phyloP scores from a whole-genome alignment of 2,888 invertebrate genomes.

The Polyommatus icarus region DNA sequence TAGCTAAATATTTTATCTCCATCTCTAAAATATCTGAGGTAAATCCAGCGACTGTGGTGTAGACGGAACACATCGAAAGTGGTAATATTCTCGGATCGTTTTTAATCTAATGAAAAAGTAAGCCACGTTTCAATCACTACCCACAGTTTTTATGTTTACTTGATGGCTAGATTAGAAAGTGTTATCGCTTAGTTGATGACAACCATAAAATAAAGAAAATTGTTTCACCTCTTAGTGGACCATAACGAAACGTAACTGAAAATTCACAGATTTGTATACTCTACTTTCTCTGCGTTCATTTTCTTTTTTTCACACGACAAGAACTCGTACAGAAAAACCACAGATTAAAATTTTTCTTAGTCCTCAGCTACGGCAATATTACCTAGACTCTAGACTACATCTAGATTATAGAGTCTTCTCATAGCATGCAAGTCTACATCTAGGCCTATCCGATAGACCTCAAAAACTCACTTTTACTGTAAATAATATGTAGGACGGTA shows the following conservation, averaged over 20 bases:
- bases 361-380: background rate
- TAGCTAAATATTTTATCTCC: background rate
- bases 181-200: background rate
- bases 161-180: conserved; percentile 14
- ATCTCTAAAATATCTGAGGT: background rate
- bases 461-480: background rate
- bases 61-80: background rate
- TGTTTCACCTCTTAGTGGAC: background rate
- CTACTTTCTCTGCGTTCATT: background rate
- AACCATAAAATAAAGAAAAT: conserved; percentile 15
- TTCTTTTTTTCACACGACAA: background rate
- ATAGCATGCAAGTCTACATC: too few relatives aligned
- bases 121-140: background rate
- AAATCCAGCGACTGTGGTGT: background rate
- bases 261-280: background rate
- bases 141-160: conserved; percentile 7
- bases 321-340: background rate
- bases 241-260: conserved; percentile 16
- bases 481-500: background rate
- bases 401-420: too few relatives aligned
- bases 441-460: too few relatives aligned
- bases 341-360: background rate
- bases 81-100: background rate
- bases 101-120: background rate
- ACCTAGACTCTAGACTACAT: too few relatives aligned